A percentile compares a stretch with the other conserved stretches of the same genome.
These are phyloP conservation scores for Ceratina calcarata DNA, from an alignment of 1,140 invertebrate genomes.

Conservation along the genomic window DNA sequence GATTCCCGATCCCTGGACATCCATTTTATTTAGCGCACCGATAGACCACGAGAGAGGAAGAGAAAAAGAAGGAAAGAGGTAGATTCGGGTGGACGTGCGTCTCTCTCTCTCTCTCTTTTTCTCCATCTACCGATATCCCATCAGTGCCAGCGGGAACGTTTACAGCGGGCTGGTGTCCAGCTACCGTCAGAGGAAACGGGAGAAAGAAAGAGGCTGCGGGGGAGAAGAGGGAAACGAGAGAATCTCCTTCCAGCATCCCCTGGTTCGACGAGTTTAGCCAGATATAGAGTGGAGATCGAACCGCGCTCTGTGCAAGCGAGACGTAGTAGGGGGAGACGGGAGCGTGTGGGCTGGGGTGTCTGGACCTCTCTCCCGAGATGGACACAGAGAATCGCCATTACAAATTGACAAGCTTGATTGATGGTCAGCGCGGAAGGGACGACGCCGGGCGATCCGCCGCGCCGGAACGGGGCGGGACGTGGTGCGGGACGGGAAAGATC, in stretches of 20 bases:
- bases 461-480: neutral
- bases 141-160: conserved; percentile 58
- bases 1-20: conserved; percentile 77
- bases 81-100: conserved; percentile 6
- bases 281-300: conserved; percentile 55
- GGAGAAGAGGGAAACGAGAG: neutral
- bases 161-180: conserved; percentile 58
- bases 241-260: conserved; percentile 35
- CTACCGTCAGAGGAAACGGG: conserved; percentile 30
- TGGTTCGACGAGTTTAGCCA: conserved; percentile 38
- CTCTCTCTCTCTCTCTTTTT: conserved; percentile 50
- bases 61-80: conserved; percentile 66
- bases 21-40: conserved; percentile 78
- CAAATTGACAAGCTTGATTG: conserved; percentile 82
- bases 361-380: conserved; percentile 72
- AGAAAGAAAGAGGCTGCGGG: neutral
- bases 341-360: conserved; percentile 56
- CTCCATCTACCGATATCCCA: conserved; percentile 63
- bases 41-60: conserved; percentile 49
- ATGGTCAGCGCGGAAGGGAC: conserved; percentile 77
- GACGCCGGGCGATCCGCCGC: conserved; percentile 47
- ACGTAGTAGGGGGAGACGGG: conserved; percentile 49
- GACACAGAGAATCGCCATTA: conserved; percentile 81
- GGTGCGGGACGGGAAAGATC: conserved; percentile 53
- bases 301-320: conserved; percentile 13